Evolutionary conservation across 2,113 vertebrate genomes (phyloP).

Genomic region (Melanostigma gelatinosum): DNA sequence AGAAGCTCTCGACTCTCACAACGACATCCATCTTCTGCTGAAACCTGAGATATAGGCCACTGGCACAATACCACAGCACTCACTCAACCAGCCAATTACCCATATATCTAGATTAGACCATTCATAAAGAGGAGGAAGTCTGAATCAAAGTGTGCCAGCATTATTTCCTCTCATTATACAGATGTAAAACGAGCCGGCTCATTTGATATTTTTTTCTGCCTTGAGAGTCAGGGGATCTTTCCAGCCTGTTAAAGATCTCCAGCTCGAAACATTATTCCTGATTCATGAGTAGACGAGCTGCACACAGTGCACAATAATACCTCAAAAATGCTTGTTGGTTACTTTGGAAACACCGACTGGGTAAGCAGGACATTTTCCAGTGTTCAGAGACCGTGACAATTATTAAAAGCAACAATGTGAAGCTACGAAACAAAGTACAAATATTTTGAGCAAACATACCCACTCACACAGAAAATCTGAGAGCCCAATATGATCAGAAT

Average conservation of each 20-base stretch:
- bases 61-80: conserved; percentile 44
- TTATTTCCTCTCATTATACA: conserved; percentile 59
- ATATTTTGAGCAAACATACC: too few relatives aligned
- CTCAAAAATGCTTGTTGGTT: conserved; percentile 38
- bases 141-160: conserved; percentile 39
- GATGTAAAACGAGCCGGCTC: conserved; percentile 52
- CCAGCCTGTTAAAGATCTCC: conserved; percentile 29
- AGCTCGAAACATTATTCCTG: conserved; percentile 8
- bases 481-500: too few relatives aligned
- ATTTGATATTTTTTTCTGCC: conserved; percentile 40
- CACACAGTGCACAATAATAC: conserved; percentile 20
- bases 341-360: conserved; percentile 25
- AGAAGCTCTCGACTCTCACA: conserved; percentile 40
- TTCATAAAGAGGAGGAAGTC: conserved; percentile 56
- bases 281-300: conserved; percentile 27
- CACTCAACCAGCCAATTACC: conserved; percentile 50
- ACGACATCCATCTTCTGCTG: conserved; percentile 49
- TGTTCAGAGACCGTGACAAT: neutral
- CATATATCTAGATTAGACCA: conserved; percentile 54
- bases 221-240: conserved; percentile 33
- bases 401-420: too few relatives aligned
- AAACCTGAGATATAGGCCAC: conserved; percentile 45
- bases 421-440: too few relatives aligned
- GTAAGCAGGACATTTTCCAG: conserved; percentile 22
- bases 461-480: too few relatives aligned